These are phyloP conservation scores for Formica selysi DNA, from an alignment of 1,140 invertebrate species.

Conservation along the genomic window DNA sequence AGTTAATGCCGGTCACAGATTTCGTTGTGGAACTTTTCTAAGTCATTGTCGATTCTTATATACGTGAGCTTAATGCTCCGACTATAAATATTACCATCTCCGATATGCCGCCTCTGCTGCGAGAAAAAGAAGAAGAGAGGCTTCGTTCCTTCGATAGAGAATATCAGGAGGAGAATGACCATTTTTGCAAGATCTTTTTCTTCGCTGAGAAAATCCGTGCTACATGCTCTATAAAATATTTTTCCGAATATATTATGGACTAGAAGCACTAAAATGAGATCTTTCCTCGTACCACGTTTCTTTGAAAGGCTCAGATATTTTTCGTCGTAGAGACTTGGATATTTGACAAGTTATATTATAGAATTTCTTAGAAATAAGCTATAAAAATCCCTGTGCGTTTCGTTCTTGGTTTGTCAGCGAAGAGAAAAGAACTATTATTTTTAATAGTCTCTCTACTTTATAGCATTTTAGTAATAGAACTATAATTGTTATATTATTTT, in stretches of 20 bases:
- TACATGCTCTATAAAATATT: conserved; percentile 42
- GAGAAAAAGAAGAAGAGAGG: conserved; percentile 37
- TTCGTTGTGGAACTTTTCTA: conserved; percentile 67
- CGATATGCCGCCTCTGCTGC: not conserved
- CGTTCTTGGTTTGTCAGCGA: not conserved
- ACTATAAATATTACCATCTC: conserved; percentile 76
- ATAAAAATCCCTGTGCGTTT: conserved; percentile 12
- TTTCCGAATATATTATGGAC: conserved; percentile 33
- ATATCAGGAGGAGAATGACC: conserved; percentile 41
- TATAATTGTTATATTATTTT: conserved; percentile 4
- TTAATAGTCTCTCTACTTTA: not conserved
- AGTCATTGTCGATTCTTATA: conserved; percentile 59
- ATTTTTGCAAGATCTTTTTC: conserved; percentile 66
- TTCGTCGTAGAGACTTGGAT: not conserved
- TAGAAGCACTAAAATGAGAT: conserved; percentile 11
- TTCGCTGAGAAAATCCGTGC: conserved; percentile 49
- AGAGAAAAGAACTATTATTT: conserved; percentile 18
- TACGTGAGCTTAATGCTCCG: conserved; percentile 64
- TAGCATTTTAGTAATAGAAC: not conserved
- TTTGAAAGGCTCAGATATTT: not conserved
- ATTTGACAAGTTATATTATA: conserved; percentile 3
- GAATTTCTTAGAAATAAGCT: not conserved
- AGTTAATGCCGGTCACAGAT: conserved; percentile 58
- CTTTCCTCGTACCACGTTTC: not conserved
- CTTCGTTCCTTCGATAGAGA: conserved; percentile 66